These are phyloP conservation scores for Anabacerthia variegaticeps DNA, from an alignment of 2,797 vertebrate genomes.

Conservation along the genomic window DNA sequence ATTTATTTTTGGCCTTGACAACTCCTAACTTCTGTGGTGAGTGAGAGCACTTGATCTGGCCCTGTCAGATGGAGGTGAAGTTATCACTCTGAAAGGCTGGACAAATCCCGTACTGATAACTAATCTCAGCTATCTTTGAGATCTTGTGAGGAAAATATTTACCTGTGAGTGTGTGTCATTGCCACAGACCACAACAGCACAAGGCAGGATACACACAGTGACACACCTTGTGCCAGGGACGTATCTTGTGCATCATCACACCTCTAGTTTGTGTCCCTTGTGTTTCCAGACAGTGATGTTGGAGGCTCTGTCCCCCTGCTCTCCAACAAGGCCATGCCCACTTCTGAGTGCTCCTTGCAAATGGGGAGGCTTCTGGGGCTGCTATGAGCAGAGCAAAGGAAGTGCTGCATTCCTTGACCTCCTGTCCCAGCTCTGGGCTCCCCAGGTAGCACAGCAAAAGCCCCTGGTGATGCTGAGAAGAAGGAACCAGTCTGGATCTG, in stretches of 20 bases:
- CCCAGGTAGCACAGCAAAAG: background rate
- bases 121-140: background rate
- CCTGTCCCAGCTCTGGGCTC: background rate
- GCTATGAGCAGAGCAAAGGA: background rate
- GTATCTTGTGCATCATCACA: background rate
- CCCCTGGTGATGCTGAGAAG: background rate
- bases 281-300: rapidly evolving
- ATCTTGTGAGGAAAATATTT: background rate
- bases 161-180: background rate
- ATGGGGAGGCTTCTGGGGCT: background rate
- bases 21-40: background rate
- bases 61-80: background rate
- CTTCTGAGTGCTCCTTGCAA: background rate
- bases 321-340: background rate
- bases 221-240: background rate
- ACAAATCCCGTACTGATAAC: background rate
- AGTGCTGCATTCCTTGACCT: rapidly evolving
- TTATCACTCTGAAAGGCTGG: background rate
- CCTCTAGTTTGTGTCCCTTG: background rate
- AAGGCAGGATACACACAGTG: background rate
- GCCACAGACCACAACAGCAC: background rate
- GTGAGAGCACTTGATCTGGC: background rate
- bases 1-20: background rate
- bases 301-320: background rate
- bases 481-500: background rate